Conservation (phyloP, 2,113 vertebrate species). For the Malaclemys terrapin region DNA sequence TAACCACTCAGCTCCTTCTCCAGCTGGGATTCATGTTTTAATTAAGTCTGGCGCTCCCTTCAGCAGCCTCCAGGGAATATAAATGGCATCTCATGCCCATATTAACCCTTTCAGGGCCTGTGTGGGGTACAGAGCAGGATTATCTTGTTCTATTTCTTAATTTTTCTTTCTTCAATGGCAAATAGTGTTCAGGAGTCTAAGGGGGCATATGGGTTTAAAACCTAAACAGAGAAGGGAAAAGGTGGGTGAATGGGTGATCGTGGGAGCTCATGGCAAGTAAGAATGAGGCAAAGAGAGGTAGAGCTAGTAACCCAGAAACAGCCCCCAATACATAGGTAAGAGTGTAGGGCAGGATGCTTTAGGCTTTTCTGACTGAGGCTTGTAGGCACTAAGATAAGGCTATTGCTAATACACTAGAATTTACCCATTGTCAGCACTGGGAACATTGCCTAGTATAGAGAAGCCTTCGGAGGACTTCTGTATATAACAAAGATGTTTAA, state of each 20-base stretch:
- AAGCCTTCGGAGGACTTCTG: background rate
- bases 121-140: background rate
- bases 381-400: background rate
- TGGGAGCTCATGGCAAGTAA: background rate
- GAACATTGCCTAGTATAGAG: background rate
- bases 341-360: background rate
- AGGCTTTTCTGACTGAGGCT: background rate
- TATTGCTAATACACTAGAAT: background rate
- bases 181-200: background rate
- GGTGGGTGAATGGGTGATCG: background rate
- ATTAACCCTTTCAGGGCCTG: too few species aligned
- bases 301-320: background rate
- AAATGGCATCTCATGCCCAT: too few species aligned
- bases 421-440: background rate
- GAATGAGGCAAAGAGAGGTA: background rate
- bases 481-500: background rate
- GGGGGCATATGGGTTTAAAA: background rate
- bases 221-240: background rate
- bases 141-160: background rate
- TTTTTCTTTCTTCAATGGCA: background rate
- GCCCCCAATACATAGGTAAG: background rate
- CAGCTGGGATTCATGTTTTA: too few species aligned
- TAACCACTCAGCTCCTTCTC: too few species aligned
- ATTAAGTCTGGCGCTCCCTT: too few species aligned
- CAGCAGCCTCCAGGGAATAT: too few species aligned